A percentile compares a stretch with the other conserved stretches of the same genome.
Evolutionary conservation across 2,888 invertebrate genomes (phyloP).

Genomic region (Melanargia galathea): DNA sequence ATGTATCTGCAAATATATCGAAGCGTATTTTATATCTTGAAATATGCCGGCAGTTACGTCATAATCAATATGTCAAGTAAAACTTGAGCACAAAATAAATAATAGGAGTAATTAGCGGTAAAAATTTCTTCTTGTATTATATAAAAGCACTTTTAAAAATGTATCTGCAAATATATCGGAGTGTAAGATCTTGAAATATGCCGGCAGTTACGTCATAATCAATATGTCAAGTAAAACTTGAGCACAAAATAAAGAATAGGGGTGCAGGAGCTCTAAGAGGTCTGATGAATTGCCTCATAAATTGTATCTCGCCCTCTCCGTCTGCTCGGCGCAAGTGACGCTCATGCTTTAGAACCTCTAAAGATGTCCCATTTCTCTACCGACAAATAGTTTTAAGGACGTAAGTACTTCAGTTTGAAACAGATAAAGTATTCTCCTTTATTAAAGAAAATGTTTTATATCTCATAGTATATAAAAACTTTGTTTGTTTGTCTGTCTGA

Average conservation of each 20-base stretch:
- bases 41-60: slow-evolving; percentile 19
- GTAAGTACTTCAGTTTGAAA: slow-evolving; percentile 26
- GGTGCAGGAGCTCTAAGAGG: slow-evolving; percentile 38
- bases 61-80: slow-evolving; percentile 35
- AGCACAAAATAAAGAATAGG: slow-evolving; percentile 32
- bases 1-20: not conserved
- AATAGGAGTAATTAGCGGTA: too few relatives aligned
- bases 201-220: slow-evolving; percentile 23
- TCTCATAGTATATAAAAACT: too few relatives aligned
- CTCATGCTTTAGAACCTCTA: slow-evolving; percentile 43
- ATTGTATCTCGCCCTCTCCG: slow-evolving; percentile 43
- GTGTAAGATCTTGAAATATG: slow-evolving; percentile 18
- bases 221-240: slow-evolving; percentile 34
- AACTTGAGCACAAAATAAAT: slow-evolving; percentile 32
- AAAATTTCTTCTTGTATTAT: too few relatives aligned
- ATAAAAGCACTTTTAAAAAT: too few relatives aligned
- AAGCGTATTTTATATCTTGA: slow-evolving; percentile 14
- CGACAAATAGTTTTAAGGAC: slow-evolving; percentile 39
- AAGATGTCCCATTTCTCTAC: slow-evolving; percentile 43
- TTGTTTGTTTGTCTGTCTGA: too few relatives aligned
- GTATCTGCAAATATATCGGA: slow-evolving; percentile 4
- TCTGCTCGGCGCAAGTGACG: slow-evolving; percentile 43
- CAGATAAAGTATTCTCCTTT: slow-evolving; percentile 22
- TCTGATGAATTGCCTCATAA: slow-evolving; percentile 45
- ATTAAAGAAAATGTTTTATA: slow-evolving; percentile 15